A percentile compares a stretch with the other conserved stretches of the same genome.
phyloP scores from a whole-genome alignment of 2,888 invertebrate genomes.

The Taenaris catops region DNA sequence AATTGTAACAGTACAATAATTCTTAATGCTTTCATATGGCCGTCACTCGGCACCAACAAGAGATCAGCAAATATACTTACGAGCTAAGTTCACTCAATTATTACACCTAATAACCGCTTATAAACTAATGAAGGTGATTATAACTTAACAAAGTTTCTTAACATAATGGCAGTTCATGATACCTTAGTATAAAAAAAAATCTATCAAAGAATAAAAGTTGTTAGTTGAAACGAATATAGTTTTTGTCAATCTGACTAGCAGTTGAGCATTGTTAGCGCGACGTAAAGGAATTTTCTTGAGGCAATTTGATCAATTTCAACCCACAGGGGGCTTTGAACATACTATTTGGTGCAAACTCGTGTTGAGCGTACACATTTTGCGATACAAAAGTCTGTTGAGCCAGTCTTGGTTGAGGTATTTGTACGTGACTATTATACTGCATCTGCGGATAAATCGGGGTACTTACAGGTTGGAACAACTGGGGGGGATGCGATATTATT shows the following conservation, averaged over 20 bases:
- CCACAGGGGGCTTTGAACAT: slow-evolving; percentile 56
- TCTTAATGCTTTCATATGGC: slow-evolving; percentile 77
- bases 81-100: slow-evolving; percentile 62
- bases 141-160: slow-evolving; percentile 65
- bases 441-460: slow-evolving; percentile 66
- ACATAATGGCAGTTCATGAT: slow-evolving; percentile 67
- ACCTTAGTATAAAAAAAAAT: slow-evolving; percentile 47
- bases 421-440: slow-evolving; percentile 66
- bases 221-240: not conserved
- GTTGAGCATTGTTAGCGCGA: slow-evolving; percentile 45
- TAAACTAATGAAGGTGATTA: slow-evolving; percentile 49
- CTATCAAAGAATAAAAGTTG: slow-evolving; percentile 53
- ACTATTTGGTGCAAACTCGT: slow-evolving; percentile 38
- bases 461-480: slow-evolving; percentile 44
- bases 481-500: no score
- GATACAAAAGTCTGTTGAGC: slow-evolving; percentile 35
- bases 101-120: slow-evolving; percentile 66
- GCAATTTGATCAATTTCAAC: slow-evolving; percentile 57
- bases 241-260: slow-evolving; percentile 36
- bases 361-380: slow-evolving; percentile 41
- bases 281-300: slow-evolving; percentile 47
- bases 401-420: slow-evolving; percentile 59
- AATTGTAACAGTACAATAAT: slow-evolving; percentile 73
- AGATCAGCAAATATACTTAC: slow-evolving; percentile 73
- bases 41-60: slow-evolving; percentile 65